Base-by-base conservation (phyloP, 2,888 invertebrate genomes). In the Standfussiana lucernea region DNA sequence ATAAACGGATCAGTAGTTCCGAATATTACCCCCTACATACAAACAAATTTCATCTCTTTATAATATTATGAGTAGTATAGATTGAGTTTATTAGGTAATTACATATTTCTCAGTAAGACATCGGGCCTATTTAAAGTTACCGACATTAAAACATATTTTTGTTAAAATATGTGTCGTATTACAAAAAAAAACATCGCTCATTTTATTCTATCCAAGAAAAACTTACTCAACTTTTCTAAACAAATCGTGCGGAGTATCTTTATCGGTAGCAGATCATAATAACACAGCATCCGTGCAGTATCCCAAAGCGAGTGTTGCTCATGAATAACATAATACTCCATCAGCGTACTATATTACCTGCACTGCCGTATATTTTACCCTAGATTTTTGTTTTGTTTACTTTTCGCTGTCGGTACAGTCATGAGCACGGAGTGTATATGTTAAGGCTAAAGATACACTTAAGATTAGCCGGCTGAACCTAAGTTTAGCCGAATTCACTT, bases 241-340 rank as follows among this genome's bases (percentile, higher is more conserved):
- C 35, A 64, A 53, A 32, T 45, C 21, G n/a, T 28, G 32, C 28
- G 37, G 24, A 64, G 64, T 64, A 64, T 28, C 37, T 40, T 35
- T 80, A 78, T 78, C 65, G 56, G 40, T 42, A 65, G 75, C 28
- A 24, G 71, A 70, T 72, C 64, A 65, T 67, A 77, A 82, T 56
- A 78, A 81, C 37, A 47, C 35, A 35, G 24, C 40, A 66, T 70
- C 40, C 67, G 70, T 68, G 72, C 35, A 32, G 56, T 67, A 66
- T 77, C 84, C 85, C 83, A 68, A 79, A 85, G 81, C 86, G 83
- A 78, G 80, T 75, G 75, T 53, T n/a, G 69, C 81, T 82, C 89
- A 90, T 90, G 90, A 88, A 90, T 90, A 90, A 85, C 83, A 82
- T 88, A 89, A 88, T 83, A 89, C 75, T 47, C 65, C 73, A 86